Evolutionary conservation across 2,797 vertebrate genomes (phyloP).

Genomic region (Trichosurus vulpecula): DNA sequence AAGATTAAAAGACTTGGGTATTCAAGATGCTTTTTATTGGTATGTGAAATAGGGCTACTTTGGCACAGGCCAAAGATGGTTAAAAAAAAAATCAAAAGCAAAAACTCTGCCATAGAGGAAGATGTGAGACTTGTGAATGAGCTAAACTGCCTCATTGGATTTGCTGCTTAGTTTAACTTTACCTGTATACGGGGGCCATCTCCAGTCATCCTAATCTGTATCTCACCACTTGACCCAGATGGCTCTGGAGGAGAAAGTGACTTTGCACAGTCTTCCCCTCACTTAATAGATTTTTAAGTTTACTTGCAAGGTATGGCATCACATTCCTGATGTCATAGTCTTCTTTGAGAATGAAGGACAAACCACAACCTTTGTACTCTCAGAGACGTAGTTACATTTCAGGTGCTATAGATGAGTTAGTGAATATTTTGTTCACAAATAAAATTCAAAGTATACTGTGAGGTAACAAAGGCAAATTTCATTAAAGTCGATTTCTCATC

Average conservation of each 20-base stretch:
- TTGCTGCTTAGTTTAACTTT: slow-evolving; percentile 35
- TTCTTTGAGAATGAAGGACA: no score
- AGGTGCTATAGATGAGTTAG: not conserved
- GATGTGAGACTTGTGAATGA: not conserved
- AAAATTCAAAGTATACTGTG: slow-evolving; percentile 31
- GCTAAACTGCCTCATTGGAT: not conserved
- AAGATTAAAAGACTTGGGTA: not conserved
- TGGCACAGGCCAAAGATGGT: not conserved
- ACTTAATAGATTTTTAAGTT: no score
- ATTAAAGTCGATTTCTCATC: slow-evolving; percentile 49
- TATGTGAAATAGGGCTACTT: not conserved
- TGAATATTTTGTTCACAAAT: not conserved
- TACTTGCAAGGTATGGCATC: no score
- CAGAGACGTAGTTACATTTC: slow-evolving; percentile 40
- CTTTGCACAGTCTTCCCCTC: no score
- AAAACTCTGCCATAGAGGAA: not conserved
- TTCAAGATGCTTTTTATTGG: not conserved
- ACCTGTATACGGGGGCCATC: not conserved
- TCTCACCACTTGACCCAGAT: no score
- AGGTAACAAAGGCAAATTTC: slow-evolving; percentile 45
- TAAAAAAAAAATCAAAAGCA: slow-evolving; percentile 40
- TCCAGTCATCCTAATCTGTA: no score
- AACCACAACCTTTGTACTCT: not conserved
- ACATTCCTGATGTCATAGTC: no score
- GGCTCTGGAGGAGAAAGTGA: no score